Percentiles rank a stretch among this genome's conserved stretches.
phyloP scores from a whole-genome alignment of 2,113 vertebrate species.

The Cololabis saira region DNA sequence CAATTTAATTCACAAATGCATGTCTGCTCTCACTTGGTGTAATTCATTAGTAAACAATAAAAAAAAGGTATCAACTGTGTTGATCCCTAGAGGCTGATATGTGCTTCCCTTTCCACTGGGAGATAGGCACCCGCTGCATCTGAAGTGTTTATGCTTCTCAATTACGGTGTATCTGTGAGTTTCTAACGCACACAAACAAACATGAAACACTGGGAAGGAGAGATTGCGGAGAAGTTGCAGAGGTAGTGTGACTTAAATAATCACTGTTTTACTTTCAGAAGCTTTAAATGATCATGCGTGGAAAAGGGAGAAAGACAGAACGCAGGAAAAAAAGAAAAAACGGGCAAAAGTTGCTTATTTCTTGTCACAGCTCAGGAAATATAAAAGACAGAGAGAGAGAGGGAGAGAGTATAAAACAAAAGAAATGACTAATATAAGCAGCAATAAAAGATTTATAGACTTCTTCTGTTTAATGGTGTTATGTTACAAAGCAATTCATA shows the following conservation, averaged over 20 bases:
- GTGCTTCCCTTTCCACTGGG: constrained; percentile 55
- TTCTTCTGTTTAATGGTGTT: constrained; percentile 5
- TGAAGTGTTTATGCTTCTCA: constrained; percentile 62
- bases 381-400: background rate
- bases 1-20: constrained; percentile 37
- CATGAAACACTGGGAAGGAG: constrained; percentile 37
- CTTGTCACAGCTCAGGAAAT: constrained; percentile 9
- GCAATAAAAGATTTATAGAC: background rate
- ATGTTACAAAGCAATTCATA: constrained; percentile 8
- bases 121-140: constrained; percentile 56
- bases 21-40: constrained; percentile 50
- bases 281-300: constrained; percentile 36
- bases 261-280: constrained; percentile 8
- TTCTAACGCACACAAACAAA: constrained; percentile 60
- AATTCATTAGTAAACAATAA: constrained; percentile 78
- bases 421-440: background rate
- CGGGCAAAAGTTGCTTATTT: no score
- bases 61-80: constrained; percentile 71
- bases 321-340: no score
- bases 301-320: constrained; percentile 18
- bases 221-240: constrained; percentile 9
- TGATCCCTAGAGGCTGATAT: constrained; percentile 70
- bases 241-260: constrained; percentile 29
- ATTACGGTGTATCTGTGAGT: constrained; percentile 53
- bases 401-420: background rate